These are phyloP conservation scores for Drosophila austrosaltans DNA, from an alignment of 2,888 invertebrate genomes.

Conservation along the genomic window DNA sequence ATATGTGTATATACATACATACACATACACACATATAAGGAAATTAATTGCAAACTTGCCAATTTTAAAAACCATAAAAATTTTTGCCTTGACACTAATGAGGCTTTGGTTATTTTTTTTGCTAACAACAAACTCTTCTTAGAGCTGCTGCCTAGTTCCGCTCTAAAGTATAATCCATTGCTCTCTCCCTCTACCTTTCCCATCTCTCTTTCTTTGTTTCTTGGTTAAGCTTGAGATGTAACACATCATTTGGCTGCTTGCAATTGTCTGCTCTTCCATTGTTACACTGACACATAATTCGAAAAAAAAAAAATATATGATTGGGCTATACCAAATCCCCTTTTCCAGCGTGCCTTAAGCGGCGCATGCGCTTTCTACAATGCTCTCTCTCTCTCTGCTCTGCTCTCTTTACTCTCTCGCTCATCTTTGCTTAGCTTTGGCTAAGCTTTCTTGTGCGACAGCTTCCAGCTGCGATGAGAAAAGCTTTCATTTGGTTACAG, in stretches of 20 bases:
- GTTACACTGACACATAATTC: slow-evolving; percentile 81
- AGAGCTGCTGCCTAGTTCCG: neutral
- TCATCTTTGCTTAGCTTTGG: slow-evolving; percentile 26
- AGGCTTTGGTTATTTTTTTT: slow-evolving; percentile 35
- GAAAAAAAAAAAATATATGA: neutral
- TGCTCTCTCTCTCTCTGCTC: slow-evolving; percentile 33
- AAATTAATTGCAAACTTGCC: slow-evolving; percentile 58
- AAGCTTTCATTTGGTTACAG: slow-evolving; percentile 56
- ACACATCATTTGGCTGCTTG: slow-evolving; percentile 47
- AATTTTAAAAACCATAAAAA: slow-evolving; percentile 16
- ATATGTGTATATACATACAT: too few species aligned
- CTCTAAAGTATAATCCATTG: neutral
- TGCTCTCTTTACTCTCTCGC: slow-evolving; percentile 38
- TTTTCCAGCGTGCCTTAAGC: slow-evolving; percentile 59
- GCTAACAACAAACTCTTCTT: neutral
- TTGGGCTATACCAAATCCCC: neutral
- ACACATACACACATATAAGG: slow-evolving; percentile 8
- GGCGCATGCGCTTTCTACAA: slow-evolving; percentile 64
- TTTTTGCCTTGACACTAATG: slow-evolving; percentile 74
- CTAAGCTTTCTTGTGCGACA: slow-evolving; percentile 24
- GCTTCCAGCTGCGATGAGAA: slow-evolving; percentile 49
- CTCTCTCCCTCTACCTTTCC: neutral
- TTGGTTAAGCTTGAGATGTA: slow-evolving; percentile 1
- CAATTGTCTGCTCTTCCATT: slow-evolving; percentile 74
- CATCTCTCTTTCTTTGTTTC: neutral